These are phyloP conservation scores for Xerus inauris DNA, from an alignment of 2,113 vertebrate species.

Conservation along the genomic window DNA sequence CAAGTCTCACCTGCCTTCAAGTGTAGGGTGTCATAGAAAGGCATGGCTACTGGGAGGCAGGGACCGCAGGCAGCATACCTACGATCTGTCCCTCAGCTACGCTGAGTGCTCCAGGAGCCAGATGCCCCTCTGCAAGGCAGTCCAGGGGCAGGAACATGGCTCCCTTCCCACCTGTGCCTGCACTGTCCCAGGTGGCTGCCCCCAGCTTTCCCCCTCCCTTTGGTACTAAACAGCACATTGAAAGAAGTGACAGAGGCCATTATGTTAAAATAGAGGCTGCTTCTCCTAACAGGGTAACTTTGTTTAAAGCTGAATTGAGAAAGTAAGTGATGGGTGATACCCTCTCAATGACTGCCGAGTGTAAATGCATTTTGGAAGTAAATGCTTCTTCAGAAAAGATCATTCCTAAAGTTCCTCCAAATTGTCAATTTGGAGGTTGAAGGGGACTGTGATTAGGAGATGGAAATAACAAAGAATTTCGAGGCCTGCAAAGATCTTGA, in stretches of 20 bases:
- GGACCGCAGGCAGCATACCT: not conserved
- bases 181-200: rapidly evolving
- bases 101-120: not conserved
- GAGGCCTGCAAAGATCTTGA: conserved; percentile 62
- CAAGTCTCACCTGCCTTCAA: not conserved
- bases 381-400: conserved; percentile 57
- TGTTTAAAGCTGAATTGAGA: conserved; percentile 67
- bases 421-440: conserved; percentile 72
- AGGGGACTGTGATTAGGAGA: conserved; percentile 66
- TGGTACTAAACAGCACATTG: not conserved
- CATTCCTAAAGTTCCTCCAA: conserved; percentile 61
- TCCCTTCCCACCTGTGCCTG: rapidly evolving
- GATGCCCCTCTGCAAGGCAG: not conserved
- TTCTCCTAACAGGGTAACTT: conserved; percentile 40
- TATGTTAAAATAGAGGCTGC: not conserved
- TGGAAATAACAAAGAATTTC: conserved; percentile 58
- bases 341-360: conserved; percentile 57
- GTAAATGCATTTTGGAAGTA: conserved; percentile 56
- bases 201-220: not conserved
- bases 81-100: not conserved
- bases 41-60: not conserved
- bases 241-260: conserved; percentile 16
- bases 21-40: not conserved
- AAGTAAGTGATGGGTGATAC: conserved; percentile 45
- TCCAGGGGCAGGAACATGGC: rapidly evolving